Conservation (phyloP, 2,888 invertebrate species). For the Onchidella celtica region DNA sequence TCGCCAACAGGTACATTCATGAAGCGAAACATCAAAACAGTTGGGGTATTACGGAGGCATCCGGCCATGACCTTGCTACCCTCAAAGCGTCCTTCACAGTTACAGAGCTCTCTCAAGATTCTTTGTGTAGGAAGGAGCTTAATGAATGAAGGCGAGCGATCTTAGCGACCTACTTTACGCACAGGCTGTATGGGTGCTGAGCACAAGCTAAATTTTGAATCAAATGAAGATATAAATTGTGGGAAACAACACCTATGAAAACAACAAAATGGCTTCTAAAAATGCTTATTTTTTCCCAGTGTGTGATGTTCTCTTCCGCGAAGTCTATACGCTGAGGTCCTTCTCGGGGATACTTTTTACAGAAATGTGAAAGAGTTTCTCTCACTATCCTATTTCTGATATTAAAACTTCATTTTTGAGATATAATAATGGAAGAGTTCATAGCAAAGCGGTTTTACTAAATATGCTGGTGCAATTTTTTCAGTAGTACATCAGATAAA, state of each 20-base stretch:
- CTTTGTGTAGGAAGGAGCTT: background rate
- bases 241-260: slow-evolving; percentile 14
- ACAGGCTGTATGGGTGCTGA: too few species aligned
- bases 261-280: slow-evolving; percentile 42
- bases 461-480: too few species aligned
- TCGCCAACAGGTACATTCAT: slow-evolving; percentile 32
- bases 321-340: background rate
- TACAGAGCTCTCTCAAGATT: slow-evolving; percentile 20
- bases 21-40: slow-evolving; percentile 46
- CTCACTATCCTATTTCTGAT: too few species aligned
- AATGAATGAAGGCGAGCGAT: too few species aligned
- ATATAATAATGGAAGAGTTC: too few species aligned
- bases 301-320: background rate
- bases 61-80: slow-evolving; percentile 76
- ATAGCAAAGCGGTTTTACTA: too few species aligned
- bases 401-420: too few species aligned
- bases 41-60: slow-evolving; percentile 48
- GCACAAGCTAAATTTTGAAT: too few species aligned
- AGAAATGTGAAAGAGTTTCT: too few species aligned
- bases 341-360: background rate
- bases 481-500: too few species aligned
- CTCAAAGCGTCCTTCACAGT: slow-evolving; percentile 69
- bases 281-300: background rate
- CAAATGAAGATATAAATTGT: too few species aligned
- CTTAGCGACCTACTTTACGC: too few species aligned